These are phyloP conservation scores for Ceyx melanurus DNA, from an alignment of 2,113 vertebrate genomes.

Conservation along the genomic window DNA sequence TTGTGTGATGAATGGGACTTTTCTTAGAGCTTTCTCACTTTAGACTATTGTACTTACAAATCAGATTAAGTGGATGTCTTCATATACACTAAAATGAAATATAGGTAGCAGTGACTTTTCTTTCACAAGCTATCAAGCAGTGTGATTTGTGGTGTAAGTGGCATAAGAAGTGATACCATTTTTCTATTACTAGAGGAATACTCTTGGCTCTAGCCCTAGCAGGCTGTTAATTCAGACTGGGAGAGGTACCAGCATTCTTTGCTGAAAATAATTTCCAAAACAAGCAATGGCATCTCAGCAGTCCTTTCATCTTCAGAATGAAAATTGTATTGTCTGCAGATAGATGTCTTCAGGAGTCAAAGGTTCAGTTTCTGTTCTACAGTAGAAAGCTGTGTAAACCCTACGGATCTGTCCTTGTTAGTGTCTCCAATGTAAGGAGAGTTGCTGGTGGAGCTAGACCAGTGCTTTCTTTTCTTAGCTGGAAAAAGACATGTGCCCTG, in stretches of 20 bases:
- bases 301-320: slow-evolving; percentile 10
- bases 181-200: not conserved
- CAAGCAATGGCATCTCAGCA: slow-evolving; percentile 26
- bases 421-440: not conserved
- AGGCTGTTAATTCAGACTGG: not conserved
- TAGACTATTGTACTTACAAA: not conserved
- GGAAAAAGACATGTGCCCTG: not conserved
- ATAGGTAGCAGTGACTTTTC: not conserved
- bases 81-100: not conserved
- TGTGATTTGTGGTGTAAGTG: slow-evolving; percentile 9
- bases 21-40: not conserved
- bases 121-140: not conserved
- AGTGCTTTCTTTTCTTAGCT: not conserved
- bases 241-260: slow-evolving; percentile 22
- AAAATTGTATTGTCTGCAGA: slow-evolving; percentile 17
- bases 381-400: not conserved
- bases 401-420: not conserved
- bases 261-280: slow-evolving; percentile 46
- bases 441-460: not conserved
- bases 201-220: not conserved
- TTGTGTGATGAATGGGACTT: not conserved
- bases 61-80: not conserved
- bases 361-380: slow-evolving; percentile 11
- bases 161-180: slow-evolving; percentile 27
- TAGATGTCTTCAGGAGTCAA: slow-evolving; percentile 12